Conservation (phyloP, 2,113 vertebrate genomes). For the Aix galericulata region DNA sequence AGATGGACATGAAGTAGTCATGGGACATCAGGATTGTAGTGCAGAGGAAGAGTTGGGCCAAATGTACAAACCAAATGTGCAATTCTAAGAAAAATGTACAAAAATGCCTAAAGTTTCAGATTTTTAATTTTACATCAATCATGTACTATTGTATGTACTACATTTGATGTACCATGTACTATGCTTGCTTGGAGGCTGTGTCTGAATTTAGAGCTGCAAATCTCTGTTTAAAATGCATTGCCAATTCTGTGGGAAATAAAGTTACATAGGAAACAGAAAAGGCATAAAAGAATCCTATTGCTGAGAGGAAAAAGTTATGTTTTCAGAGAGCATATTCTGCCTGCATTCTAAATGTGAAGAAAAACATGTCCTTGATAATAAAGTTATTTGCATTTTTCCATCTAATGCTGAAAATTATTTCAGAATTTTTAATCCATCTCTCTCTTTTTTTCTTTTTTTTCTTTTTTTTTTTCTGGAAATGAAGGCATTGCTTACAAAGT, state of each 20-base stretch:
- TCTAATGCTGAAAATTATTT: background rate
- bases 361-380: background rate
- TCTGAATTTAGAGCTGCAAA: background rate
- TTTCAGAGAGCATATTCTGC: background rate
- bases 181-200: background rate
- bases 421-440: background rate
- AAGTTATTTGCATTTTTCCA: background rate
- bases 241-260: background rate
- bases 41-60: background rate
- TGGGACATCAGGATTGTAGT: background rate
- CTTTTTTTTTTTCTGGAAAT: background rate
- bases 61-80: background rate
- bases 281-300: background rate
- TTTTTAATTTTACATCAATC: background rate
- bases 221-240: background rate
- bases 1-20: background rate
- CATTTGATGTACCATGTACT: background rate
- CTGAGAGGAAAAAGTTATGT: background rate
- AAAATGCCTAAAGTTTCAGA: background rate
- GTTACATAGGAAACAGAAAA: background rate
- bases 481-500: background rate
- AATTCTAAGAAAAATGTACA: background rate
- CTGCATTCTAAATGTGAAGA: background rate
- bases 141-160: too few species aligned
- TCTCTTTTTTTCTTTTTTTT: too few species aligned